Evolutionary conservation across 2,888 invertebrate genomes (phyloP).

Genomic region (Amitus sp.): DNA sequence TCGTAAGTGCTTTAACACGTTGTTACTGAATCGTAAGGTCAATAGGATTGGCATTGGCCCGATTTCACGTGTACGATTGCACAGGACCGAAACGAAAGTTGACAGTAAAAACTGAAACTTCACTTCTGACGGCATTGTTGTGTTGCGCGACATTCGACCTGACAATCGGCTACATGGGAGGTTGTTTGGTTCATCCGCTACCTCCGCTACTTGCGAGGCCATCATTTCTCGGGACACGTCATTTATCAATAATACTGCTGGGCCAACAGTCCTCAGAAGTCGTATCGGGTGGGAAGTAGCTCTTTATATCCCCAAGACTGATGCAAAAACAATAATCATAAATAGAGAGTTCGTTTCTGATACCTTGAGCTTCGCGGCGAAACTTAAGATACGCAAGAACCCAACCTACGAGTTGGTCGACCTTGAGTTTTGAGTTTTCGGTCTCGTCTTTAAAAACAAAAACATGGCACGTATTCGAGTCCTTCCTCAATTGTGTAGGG

Average conservation of each 20-base stretch:
- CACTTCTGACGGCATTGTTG: conserved; percentile 41
- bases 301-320: conserved; percentile 88
- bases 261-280: conserved; percentile 95
- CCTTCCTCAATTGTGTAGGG: conserved; percentile 88
- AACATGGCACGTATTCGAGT: conserved; percentile 90
- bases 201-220: conserved; percentile 65
- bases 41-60: conserved; percentile 3
- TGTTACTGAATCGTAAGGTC: conserved; percentile 55
- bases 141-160: conserved; percentile 55
- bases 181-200: conserved; percentile 81
- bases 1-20: conserved; percentile 56
- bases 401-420: conserved; percentile 90
- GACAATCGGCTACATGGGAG: conserved; percentile 74
- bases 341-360: conserved; percentile 89
- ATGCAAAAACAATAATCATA: conserved; percentile 92
- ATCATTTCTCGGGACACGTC: conserved; percentile 78
- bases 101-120: background rate
- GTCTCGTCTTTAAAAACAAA: conserved; percentile 92
- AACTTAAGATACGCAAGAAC: conserved; percentile 87
- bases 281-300: conserved; percentile 89
- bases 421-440: conserved; percentile 88
- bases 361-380: conserved; percentile 94
- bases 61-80: conserved; percentile 32
- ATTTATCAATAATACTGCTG: conserved; percentile 86
- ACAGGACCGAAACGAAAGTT: background rate